Evolutionary conservation across 2,888 invertebrate species (phyloP), one percentile per base, ranked within the genome.

Genomic region (Exephanes ischioxanthus): DNA sequence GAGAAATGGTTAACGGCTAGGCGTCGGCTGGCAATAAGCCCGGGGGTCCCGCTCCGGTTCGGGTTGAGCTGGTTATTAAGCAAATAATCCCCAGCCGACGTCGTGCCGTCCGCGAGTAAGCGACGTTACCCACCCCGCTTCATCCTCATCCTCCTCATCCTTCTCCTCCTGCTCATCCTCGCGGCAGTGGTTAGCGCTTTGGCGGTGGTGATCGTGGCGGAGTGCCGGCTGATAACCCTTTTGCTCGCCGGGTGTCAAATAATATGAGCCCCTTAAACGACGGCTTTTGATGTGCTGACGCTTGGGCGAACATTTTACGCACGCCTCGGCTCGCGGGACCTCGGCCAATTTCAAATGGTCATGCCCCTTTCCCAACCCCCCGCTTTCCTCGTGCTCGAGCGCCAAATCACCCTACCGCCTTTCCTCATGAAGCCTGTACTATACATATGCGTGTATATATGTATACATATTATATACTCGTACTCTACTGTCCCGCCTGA

Each of bases 201-300:
- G 80, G 78, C 67, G 79, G 71, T 79, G 82, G 66, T 75, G 58
- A 80, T 84, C 85, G 86, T 87, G 87, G 88, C 87, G 87, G 86
- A 81, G 85, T 78, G 76, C 72, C 76, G 87, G 75, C 88, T 89
- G 92, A 91, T 91, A 93, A 93, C 93, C 93, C 93, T 92, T 93
- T 92, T 87, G 90, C 87, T 89, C 82, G 78, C 87, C 86, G 77
- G 78, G 87, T 88, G 90, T 87, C 91, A 90, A 92, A 93, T 93
- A 93, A 93, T 92, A 91, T 90, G 90, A 90, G 88, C 89, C 92
- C 91, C 92, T 92, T 91, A 92, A 92, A 91, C 90, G 91, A 89
- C 81, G 86, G 89, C 93, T 91, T 93, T 93, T 93, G 93, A 93
- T 93, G 91, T 93, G 91, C 91, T 92, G 89, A 89, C 92, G 92